Evolutionary conservation across 2,113 vertebrate species (phyloP), one percentile per base, ranked within the genome.

Genomic region (Phoxinus phoxinus): DNA sequence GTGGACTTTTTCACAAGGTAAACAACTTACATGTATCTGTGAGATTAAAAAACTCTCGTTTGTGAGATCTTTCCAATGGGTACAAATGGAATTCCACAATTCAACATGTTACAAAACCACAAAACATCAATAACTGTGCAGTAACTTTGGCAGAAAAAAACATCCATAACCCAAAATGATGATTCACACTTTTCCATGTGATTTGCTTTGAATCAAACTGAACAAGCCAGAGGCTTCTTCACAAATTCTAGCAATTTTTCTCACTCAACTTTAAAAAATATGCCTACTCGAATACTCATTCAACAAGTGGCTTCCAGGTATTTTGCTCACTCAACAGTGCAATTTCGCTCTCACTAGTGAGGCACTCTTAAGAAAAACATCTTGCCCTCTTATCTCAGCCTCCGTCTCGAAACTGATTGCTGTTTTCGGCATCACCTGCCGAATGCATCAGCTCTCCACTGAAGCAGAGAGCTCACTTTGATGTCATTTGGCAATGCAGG

Each of bases 401-500:
- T 78, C 32, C 30, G 32, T 78, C 21, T 58, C 30, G 1, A 58
- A 44, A 80, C 56, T 11, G 77, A 79, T 44, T 41, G 58, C 77
- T 19, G 7, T 80, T 80, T 63, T 23, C 37, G 0, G 78, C 58
- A 79, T 78, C 65, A 86, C 65, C n/a, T 81, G 65, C 71, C 25
- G 23, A 75, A 56, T 9, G 19, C 48, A 71, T 58, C 27, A 35
- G 17, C 30, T 37, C 46, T 46, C 74, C 41, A 21, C 41, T 61
- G 27, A 69, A n/a, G 59, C 61, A 79, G 56, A 79, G 56, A 63
- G n/a, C 71, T n/a, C n/a, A 58, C 75, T 85, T 85, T 85, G 84
- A 85, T 56, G 75, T 79, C 41, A 79, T 69, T 79, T 30, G 15
- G 23, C 59, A 79, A 69, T 78, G 74, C 27, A 23, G 46, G 58